phyloP scores from a whole-genome alignment of 2,888 invertebrate species.

The Oscheius myriophilus region DNA sequence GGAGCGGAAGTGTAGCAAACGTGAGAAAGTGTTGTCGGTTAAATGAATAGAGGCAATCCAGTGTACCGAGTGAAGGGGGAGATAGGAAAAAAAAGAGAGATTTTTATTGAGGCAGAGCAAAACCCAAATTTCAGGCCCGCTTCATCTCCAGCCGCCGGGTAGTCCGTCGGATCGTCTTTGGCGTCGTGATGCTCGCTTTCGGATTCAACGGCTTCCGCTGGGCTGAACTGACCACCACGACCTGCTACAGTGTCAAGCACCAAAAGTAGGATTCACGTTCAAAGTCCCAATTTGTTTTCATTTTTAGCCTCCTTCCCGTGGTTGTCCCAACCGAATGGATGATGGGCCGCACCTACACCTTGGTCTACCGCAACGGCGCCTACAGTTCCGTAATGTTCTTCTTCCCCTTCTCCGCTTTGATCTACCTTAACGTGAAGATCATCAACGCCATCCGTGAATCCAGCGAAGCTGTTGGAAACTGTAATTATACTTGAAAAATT shows the following conservation, averaged over 20 bases:
- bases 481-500: neutral
- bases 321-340: slow-evolving; percentile 57
- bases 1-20: too few species aligned
- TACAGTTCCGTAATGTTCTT: slow-evolving; percentile 65
- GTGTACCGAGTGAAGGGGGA: too few species aligned
- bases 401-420: slow-evolving; percentile 59
- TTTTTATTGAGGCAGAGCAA: too few species aligned
- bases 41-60: too few species aligned
- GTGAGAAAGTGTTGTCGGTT: neutral
- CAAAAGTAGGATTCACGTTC: neutral
- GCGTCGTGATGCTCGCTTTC: slow-evolving; percentile 45
- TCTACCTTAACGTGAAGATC: slow-evolving; percentile 59
- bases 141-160: slow-evolving; percentile 39
- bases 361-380: slow-evolving; percentile 56
- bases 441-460: slow-evolving; percentile 34
- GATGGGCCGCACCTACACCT: slow-evolving; percentile 48
- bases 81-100: too few species aligned
- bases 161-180: slow-evolving; percentile 49
- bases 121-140: slow-evolving; percentile 49
- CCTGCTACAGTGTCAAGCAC: slow-evolving; percentile 37
- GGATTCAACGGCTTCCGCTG: slow-evolving; percentile 61
- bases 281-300: neutral
- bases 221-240: slow-evolving; percentile 54
- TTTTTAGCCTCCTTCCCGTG: slow-evolving; percentile 41
- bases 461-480: slow-evolving; percentile 10